Evolutionary conservation across 1,140 invertebrate species (phyloP).

Genomic region (Caenorhabditis briggsae): DNA sequence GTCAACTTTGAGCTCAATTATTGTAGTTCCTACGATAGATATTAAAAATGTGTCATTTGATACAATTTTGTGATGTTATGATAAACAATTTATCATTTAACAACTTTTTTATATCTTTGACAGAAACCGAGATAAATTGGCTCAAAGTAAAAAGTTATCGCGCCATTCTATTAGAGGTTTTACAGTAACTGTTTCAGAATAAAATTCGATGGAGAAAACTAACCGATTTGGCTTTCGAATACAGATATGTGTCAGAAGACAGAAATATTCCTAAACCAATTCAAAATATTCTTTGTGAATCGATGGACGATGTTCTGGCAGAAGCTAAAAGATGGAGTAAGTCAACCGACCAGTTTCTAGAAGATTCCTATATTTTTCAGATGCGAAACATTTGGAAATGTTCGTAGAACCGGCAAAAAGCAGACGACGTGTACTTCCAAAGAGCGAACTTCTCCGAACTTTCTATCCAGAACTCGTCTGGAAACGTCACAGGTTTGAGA

Average conservation of each 20-base stretch:
- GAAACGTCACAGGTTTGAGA: conserved; percentile 48
- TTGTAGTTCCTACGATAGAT: too few species aligned
- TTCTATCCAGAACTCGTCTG: conserved; percentile 53
- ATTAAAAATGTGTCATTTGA: too few species aligned
- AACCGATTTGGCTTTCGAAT: conserved; percentile 1
- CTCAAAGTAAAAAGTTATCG: too few species aligned
- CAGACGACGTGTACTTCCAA: conserved; percentile 37
- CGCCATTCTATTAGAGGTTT: too few species aligned
- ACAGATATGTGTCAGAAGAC: not conserved
- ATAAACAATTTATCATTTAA: too few species aligned
- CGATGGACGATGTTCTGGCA: conserved; percentile 11
- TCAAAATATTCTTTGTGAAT: not conserved
- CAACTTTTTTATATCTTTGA: too few species aligned
- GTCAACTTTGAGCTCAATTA: too few species aligned
- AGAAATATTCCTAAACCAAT: conserved; percentile 36
- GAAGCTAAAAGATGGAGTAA: conserved; percentile 30
- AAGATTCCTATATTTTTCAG: not conserved
- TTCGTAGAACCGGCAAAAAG: conserved; percentile 27
- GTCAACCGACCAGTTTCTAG: not conserved
- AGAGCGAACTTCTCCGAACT: conserved; percentile 57
- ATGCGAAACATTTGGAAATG: conserved; percentile 43
- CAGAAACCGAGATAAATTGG: too few species aligned
- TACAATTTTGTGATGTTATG: too few species aligned
- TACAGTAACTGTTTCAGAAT: conserved; percentile 7
- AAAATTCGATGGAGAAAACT: conserved; percentile 33